Evolutionary conservation across 2,888 invertebrate genomes (phyloP), one percentile per base, ranked within the genome.

Genomic region (Heteropelma amictum): DNA sequence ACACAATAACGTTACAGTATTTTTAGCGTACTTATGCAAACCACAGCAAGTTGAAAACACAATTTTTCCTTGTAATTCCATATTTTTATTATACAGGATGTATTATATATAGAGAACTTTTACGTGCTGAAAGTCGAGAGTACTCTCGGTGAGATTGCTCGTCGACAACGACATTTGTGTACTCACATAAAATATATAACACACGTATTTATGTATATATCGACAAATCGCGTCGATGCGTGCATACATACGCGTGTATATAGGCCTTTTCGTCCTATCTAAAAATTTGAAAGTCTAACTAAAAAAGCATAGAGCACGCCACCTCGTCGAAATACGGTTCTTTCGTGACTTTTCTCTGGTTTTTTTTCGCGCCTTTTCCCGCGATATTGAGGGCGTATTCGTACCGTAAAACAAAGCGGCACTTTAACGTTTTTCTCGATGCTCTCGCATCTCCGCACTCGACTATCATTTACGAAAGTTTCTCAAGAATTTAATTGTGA

Each of bases 241-340:
- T 58, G 49, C 73, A 61, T 60, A 76, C 71, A 70, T 69, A 51
- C 68, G 56, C 72, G 58, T 73, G 49, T 72, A 67, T 78, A 81
- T 85, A 86, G 86, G 86, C 86, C 84, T 82, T 85, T 86, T 85
- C 80, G 78, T 85, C 81, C 82, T 86, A 86, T 83, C 84, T 85
- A 86, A 85, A 76, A 86, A 86, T 85, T 86, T 80, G 77, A 85
- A 84, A 83, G 71, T 79, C 83, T 86, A 86, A 86, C 83, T 84
- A 85, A 85, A 86, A 79, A 80, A 81, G 80, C 81, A 83, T 80
- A 78, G 77, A 81, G 77, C 79, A 77, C 78, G 40, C 58, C 64
- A 63, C 53, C 47, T 61, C 61, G 60, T 77, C 51, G 38, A 77
- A 72, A 72, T 65, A 53, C 7, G 40, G 47, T 56, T 33, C 21